A percentile compares a stretch with the other conserved stretches of the same genome.
Evolutionary conservation across 2,797 vertebrate genomes (phyloP).

Genomic region (Microctenopoma lineatum): DNA sequence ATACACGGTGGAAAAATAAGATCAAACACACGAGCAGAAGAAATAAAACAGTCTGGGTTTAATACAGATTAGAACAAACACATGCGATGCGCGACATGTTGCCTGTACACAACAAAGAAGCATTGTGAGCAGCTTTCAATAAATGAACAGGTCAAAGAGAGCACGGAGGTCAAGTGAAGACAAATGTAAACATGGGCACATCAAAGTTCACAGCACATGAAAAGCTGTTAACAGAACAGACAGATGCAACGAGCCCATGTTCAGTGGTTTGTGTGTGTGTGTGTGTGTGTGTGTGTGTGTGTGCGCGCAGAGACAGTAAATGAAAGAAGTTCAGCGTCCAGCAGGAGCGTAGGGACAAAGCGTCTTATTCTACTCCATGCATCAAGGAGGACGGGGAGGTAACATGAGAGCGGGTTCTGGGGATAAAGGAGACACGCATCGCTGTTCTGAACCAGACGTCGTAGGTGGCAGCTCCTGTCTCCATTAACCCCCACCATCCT

Average conservation of each 20-base stretch:
- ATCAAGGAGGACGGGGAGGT: constrained; percentile 63
- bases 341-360: constrained; percentile 73
- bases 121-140: constrained; percentile 1
- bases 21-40: background rate
- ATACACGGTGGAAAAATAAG: background rate
- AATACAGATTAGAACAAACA: constrained; percentile 3
- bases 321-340: constrained; percentile 58
- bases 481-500: constrained; percentile 28
- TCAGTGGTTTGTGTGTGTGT: constrained; percentile 22
- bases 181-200: background rate
- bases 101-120: constrained; percentile 1
- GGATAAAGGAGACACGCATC: constrained; percentile 66
- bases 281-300: constrained; percentile 24
- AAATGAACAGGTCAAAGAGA: background rate
- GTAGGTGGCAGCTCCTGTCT: constrained; percentile 54
- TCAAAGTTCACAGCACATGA: background rate
- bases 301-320: constrained; percentile 4
- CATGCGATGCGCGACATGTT: background rate
- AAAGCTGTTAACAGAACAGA: background rate
- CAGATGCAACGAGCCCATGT: background rate
- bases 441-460: constrained; percentile 70
- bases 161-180: background rate
- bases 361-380: constrained; percentile 74
- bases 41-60: background rate
- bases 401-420: constrained; percentile 65